These are phyloP conservation scores for Maniola jurtina DNA, from an alignment of 1,140 invertebrate genomes.

Conservation along the genomic window DNA sequence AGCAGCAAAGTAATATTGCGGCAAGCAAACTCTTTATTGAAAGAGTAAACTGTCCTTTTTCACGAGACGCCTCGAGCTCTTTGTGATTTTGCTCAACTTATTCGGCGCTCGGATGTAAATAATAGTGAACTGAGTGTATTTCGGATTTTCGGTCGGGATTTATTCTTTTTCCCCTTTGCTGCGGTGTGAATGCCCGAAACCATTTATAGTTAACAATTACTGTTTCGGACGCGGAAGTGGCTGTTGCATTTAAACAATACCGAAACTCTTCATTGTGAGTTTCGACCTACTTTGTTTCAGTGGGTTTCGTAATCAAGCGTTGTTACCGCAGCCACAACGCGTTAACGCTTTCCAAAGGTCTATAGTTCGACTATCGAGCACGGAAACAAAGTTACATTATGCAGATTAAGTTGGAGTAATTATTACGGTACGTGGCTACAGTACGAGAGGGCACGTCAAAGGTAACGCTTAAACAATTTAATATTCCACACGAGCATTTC, in stretches of 20 bases:
- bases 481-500: slow-evolving; percentile 76
- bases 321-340: slow-evolving; percentile 29
- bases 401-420: slow-evolving; percentile 69
- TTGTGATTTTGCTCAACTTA: slow-evolving; percentile 69
- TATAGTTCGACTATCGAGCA: slow-evolving; percentile 42
- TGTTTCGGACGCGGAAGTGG: slow-evolving; percentile 32
- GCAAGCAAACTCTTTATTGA: slow-evolving; percentile 69
- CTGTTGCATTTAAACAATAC: slow-evolving; percentile 38
- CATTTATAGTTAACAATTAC: slow-evolving; percentile 42
- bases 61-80: slow-evolving; percentile 62
- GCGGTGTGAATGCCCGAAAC: slow-evolving; percentile 46
- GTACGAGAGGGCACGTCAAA: slow-evolving; percentile 62
- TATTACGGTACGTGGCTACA: slow-evolving; percentile 65
- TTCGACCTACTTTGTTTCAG: slow-evolving; percentile 39
- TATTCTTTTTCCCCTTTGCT: slow-evolving; percentile 38
- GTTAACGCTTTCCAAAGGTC: slow-evolving; percentile 33
- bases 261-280: slow-evolving; percentile 40
- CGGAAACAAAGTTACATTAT: slow-evolving; percentile 58
- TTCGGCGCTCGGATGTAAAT: slow-evolving; percentile 62
- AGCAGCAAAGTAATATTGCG: slow-evolving; percentile 61
- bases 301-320: slow-evolving; percentile 37
- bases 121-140: slow-evolving; percentile 58
- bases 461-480: slow-evolving; percentile 77
- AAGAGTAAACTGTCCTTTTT: slow-evolving; percentile 76
- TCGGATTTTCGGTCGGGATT: slow-evolving; percentile 43